Evolutionary conservation across 2,888 invertebrate genomes (phyloP), one percentile per base, ranked within the genome.

Genomic region (Watsonalla cultraria): DNA sequence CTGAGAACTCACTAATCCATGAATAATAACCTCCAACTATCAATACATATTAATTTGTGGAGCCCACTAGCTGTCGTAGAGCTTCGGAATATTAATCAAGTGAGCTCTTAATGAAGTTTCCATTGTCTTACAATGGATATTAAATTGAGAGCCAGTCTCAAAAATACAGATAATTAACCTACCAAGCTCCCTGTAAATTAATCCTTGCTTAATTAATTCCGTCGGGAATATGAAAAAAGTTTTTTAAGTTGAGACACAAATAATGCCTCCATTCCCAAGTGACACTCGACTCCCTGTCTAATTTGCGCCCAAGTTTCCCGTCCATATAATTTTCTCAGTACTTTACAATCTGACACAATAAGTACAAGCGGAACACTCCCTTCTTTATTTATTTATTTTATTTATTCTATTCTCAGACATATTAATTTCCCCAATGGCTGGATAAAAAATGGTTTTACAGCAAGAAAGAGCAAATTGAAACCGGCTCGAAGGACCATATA

Each of bases 181-280:
- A 60, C 65, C 66, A 72, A 80, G 77, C 72, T 73, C 68, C 73
- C 65, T 66, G 62, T 59, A 62, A 67, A 70, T 67, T 80, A 77
- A 81, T 82, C 79, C 76, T 73, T 70, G 70, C 74, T 77, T 82
- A 82, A 83, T 83, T 82, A 80, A 81, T 81, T 78, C 78, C 61
- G 62, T 64, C 60, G 67, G 65, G 76, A 77, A 72, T 73, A 75
- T 72, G 66, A 68, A 66, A 75, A 80, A 80, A 78, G 71, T 81
- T 75, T 62, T 67, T 68, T 61, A 72, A 76, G 70, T 70, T 72
- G 65, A 66, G 66, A 70, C 76, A 75, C 70, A 78, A 79, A 78
- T 77, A 81, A 80, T 69, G 73, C 62, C 63, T 61, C 58, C 63
- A 53, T 65, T 69, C 72, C 66, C 72, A 61, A 55, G 70, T 66